These are phyloP conservation scores for Circaetus cinerascens DNA, from an alignment of 2,113 vertebrate genomes.

Conservation along the genomic window DNA sequence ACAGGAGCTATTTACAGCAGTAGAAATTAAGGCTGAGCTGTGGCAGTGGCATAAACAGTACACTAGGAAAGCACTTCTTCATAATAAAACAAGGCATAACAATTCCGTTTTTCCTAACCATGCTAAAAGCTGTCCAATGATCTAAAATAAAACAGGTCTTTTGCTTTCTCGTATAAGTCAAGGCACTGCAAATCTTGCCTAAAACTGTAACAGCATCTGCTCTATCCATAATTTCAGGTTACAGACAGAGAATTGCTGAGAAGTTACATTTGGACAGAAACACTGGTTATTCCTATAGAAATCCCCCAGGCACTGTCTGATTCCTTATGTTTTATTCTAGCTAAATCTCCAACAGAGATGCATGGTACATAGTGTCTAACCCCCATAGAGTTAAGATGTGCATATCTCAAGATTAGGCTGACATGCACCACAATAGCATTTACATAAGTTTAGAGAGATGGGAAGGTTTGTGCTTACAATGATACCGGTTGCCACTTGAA, in stretches of 20 bases:
- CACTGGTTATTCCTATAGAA: conserved; percentile 4
- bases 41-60: conserved; percentile 18
- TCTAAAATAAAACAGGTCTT: conserved; percentile 9
- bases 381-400: neutral
- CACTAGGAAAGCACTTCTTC: neutral
- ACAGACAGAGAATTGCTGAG: conserved; percentile 4
- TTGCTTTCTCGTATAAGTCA: neutral
- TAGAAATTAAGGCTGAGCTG: neutral
- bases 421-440: neutral
- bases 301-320: conserved; percentile 1
- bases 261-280: conserved; percentile 6
- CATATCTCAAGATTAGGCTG: neutral
- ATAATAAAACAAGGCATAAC: neutral
- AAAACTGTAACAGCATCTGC: conserved; percentile 10
- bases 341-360: neutral
- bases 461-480: neutral
- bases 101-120: neutral
- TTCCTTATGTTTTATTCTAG: conserved; percentile 34
- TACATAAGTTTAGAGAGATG: neutral
- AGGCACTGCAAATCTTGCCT: neutral
- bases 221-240: neutral
- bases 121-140: neutral
- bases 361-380: neutral
- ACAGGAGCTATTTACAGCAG: neutral
- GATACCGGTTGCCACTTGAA: neutral